Evolutionary conservation across 2,888 invertebrate genomes (phyloP), one percentile per base, ranked within the genome.

Genomic region (Athrips mouffetella): DNA sequence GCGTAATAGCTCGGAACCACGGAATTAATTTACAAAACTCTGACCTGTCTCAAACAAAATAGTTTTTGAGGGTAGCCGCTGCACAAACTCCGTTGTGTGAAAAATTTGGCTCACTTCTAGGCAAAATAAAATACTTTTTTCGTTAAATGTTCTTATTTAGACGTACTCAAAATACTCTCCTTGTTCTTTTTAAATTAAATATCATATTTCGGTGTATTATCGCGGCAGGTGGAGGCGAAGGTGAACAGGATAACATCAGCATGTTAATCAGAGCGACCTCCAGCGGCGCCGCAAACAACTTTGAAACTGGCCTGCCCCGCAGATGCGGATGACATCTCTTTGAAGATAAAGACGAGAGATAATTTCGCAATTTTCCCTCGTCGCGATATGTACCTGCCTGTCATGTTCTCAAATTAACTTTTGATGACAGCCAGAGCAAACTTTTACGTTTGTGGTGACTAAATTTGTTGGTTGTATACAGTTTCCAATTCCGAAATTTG

Each of bases 261-360:
- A 71, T 76, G 74, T 77, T 77, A 74, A 78, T 76, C 76, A 65
- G 69, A 73, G 58, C 72, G 73, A 68, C 73, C 73, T 77, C 76
- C 76, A 72, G 66, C 75, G 68, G 74, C 64, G 73, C 73, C 76
- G 73, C 77, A 75, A 83, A 81, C 78, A 80, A 83, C 76, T 84
- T 86, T 76, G 76, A 75, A 80, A 84, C 79, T 80, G 81, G 76
- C 74, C 83, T 63, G 67, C 70, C 66, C 65, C 71, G 73, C 79
- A 78, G 77, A 76, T 86, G 87, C 73, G 69, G 73, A 77, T 83
- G 87, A 86, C 87, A 82, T 88, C 84, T 80, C 87, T 87, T 88
- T 87, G 87, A 87, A 84, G 86, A 87, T 87, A 82, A 83, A 83
- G 86, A 81, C 73, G 78, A 71, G 62, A 85, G 81, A 84, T 87